Evolutionary conservation across 2,888 invertebrate genomes (phyloP), one percentile per base, ranked within the genome.

Genomic region (Trissonchulus sp.): DNA sequence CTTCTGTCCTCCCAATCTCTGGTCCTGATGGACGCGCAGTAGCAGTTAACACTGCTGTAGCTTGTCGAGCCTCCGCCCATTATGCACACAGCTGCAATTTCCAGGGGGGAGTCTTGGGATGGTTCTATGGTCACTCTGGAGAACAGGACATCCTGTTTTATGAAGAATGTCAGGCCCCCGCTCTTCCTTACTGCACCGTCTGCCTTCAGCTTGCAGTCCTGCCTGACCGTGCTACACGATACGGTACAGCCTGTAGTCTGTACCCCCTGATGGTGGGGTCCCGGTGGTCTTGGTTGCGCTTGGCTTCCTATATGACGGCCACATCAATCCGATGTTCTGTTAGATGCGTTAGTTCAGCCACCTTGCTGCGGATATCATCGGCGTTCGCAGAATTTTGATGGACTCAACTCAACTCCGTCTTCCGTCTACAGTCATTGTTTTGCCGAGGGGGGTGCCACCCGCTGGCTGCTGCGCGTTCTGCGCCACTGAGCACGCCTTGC

Each of bases 141-240:
- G 68, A 33, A 65, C 8, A n/a, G 68, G 33, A 65, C 68, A 65
- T 65, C 68, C 18, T 65, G 8, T 28, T 65, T 65, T 18, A 65
- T 28, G 15, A 33, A 28, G 18, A 28, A 15, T 15, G n/a, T 28
- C 68, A 65, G 68, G 8, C 68, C 68, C 8, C 68, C 68, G 8
- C 68, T n/a, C 33, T 34, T 30, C 8, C 8, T 30, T 28, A 65
- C 35, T n/a, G 31, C 8, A 15, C 68, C 68, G 68, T 65, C 68
- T 18, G 35, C 68, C n/a, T 65, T 65, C 15, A n/a, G 68, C 35
- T 8, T 8, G 8, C 68, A 15, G 68, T 65, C 68, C 28, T 33
- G 68, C 8, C 68, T 8, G 35, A 65, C 68, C 15, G 28, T 18
- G 35, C 68, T 65, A 28, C n/a, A 65, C n/a, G n/a, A n/a, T n/a